Conservation (phyloP, 1,140 invertebrate genomes). For the Prorops nasuta region DNA sequence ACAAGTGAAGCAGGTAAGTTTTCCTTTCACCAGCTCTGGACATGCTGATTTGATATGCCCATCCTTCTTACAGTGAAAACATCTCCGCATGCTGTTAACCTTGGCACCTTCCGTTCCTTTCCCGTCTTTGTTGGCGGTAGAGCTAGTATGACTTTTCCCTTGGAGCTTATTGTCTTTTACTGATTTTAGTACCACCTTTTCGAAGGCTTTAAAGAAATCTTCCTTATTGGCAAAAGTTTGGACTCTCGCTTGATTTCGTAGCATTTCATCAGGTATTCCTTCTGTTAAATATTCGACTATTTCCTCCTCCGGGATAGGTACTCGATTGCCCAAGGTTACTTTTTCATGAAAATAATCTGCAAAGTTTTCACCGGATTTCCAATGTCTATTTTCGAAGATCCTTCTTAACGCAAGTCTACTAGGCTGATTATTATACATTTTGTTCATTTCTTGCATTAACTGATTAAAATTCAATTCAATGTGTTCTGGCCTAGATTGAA, state of each 20-base stretch:
- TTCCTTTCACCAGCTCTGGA: no score
- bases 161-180: neutral
- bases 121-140: neutral
- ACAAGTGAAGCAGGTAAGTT: neutral
- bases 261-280: neutral
- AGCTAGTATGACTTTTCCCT: neutral
- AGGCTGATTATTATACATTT: neutral
- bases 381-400: neutral
- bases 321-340: neutral
- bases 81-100: neutral
- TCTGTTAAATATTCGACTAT: neutral
- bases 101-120: neutral
- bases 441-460: neutral
- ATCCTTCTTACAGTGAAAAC: neutral
- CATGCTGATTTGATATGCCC: neutral
- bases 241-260: neutral
- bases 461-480: neutral
- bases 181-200: neutral
- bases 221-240: neutral
- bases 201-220: neutral
- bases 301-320: neutral
- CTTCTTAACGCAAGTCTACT: neutral
- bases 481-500: neutral
- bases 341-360: neutral
- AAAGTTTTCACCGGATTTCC: neutral